Evolutionary conservation across 2,113 vertebrate genomes (phyloP).

Genomic region (Bufo bufo): DNA sequence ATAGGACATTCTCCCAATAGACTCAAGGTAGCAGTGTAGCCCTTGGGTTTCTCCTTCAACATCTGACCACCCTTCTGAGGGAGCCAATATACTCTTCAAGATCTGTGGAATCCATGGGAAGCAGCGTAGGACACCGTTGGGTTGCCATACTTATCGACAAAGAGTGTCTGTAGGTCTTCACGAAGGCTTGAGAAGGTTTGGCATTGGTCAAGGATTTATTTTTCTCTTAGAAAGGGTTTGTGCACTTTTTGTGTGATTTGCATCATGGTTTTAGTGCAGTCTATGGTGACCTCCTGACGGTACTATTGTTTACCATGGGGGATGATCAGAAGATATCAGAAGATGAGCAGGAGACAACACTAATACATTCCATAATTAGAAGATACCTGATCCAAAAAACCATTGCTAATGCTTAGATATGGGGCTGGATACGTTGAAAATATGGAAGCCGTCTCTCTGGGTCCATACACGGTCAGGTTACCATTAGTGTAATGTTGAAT

Average conservation of each 20-base stretch:
- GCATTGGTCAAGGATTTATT: too few relatives aligned
- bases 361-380: neutral
- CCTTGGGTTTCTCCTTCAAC: too few relatives aligned
- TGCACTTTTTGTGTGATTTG: too few relatives aligned
- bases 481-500: constrained; percentile 72
- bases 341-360: neutral
- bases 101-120: neutral
- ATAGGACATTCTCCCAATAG: too few relatives aligned
- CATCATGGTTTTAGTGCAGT: too few relatives aligned
- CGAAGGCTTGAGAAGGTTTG: too few relatives aligned
- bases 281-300: too few relatives aligned
- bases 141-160: neutral
- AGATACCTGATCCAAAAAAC: constrained; percentile 78
- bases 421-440: constrained; percentile 80
- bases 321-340: neutral
- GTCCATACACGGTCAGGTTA: constrained; percentile 69
- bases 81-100: neutral
- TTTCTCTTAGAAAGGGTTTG: too few relatives aligned
- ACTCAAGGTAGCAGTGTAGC: too few relatives aligned
- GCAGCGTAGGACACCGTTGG: neutral
- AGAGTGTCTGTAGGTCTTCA: too few relatives aligned
- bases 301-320: too few relatives aligned
- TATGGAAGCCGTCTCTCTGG: constrained; percentile 77
- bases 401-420: constrained; percentile 73
- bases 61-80: neutral